Evolutionary conservation across 2,888 invertebrate genomes (phyloP), one percentile per base, ranked within the genome.

Genomic region (Eupithecia insigniata): DNA sequence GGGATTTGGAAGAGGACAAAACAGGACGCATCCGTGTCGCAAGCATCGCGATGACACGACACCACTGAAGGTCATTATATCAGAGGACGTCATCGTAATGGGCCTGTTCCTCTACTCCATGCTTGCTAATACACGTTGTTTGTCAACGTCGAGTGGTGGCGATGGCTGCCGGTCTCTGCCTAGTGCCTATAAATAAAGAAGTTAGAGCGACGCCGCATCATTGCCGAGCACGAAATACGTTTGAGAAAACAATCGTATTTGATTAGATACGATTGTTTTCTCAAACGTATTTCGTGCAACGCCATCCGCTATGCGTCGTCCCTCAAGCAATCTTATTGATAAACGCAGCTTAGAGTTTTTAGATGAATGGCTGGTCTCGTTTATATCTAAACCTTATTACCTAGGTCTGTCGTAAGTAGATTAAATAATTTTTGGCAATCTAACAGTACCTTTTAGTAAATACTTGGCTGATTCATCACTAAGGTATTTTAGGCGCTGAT

Each of bases 131-230:
- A 86, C 85, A 83, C 84, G 87, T 89, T 92, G 91, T 92, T 92
- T 91, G 90, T 91, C 90, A 90, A 89, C 89, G 90, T 89, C 87
- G 26, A 81, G 84, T 86, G 85, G 83, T 89, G 85, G 81, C 84
- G 85, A 84, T 85, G 84, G 85, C 84, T 77, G 78, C 66, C 85
- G 81, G 84, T 83, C 83, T 84, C 83, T 83, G 76, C 84, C 89
- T 91, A 91, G 89, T 83, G 76, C 84, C 89, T 91, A 91, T 90
- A 88, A 91, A 90, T 92, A 91, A 89, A 86, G 84, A 85, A 87
- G 85, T 83, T 83, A 80, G 81, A 85, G 83, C 82, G 78, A 83
- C 81, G 81, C 72, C 84, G 83, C 83, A 83, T 84, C 84, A 81
- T 82, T 81, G 76, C 73, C 79, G 28, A 36, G 26, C 80, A 78